Percentiles rank a stretch among this genome's conserved stretches.
These are phyloP conservation scores for Ciconia stormi DNA, from an alignment of 2,113 vertebrate species.

Conservation along the genomic window DNA sequence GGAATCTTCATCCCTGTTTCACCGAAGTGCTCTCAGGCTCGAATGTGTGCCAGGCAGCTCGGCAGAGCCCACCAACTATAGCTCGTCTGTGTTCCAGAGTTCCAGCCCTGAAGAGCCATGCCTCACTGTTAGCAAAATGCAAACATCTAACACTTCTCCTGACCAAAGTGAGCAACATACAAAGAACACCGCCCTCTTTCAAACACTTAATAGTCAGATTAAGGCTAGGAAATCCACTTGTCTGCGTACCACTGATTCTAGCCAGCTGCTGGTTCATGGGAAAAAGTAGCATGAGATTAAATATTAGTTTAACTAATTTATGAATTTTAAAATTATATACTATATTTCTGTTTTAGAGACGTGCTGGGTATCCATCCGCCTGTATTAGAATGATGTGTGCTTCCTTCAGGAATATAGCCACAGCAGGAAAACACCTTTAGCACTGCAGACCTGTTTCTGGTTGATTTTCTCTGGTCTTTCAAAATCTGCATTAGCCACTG, in stretches of 20 bases:
- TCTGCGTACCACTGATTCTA: not conserved
- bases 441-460: not conserved
- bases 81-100: not conserved
- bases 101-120: not conserved
- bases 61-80: not conserved
- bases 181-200: not conserved
- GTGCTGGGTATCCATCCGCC: not conserved
- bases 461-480: not conserved
- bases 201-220: not conserved
- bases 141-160: not conserved
- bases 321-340: not conserved
- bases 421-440: not conserved
- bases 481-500: not conserved
- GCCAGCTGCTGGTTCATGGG: not conserved
- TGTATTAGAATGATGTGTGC: not conserved
- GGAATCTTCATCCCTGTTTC: not conserved
- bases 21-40: not conserved
- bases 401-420: not conserved
- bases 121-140: not conserved
- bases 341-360: not conserved
- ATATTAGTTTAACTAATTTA: not conserved
- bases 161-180: not conserved
- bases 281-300: not conserved
- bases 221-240: not conserved
- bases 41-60: not conserved